Percentiles rank a stretch among this genome's conserved stretches.
These are phyloP conservation scores for Equus przewalskii DNA, from an alignment of 2,113 vertebrate genomes.

Conservation along the genomic window DNA sequence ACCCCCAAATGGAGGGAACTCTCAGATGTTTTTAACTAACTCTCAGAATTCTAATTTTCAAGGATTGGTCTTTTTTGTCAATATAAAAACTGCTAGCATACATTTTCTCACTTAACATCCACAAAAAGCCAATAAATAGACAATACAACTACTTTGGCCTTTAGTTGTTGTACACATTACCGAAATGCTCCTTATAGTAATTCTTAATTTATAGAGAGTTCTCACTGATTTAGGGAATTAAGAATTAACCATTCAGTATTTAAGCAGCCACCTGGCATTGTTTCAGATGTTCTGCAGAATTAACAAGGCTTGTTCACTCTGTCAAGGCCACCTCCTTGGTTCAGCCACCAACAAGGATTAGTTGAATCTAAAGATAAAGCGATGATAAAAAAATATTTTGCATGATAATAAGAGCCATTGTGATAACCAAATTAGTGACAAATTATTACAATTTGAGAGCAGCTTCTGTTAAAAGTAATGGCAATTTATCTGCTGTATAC, in stretches of 20 bases:
- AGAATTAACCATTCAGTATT: not conserved
- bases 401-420: not conserved
- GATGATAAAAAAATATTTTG: not conserved
- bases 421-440: constrained; percentile 8
- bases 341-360: constrained; percentile 36
- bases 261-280: not conserved
- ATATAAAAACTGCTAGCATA: not conserved
- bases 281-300: not conserved
- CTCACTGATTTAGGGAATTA: not conserved
- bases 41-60: constrained; percentile 43
- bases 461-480: not conserved
- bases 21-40: not conserved
- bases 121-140: not conserved
- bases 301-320: not conserved
- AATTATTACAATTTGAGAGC: not conserved
- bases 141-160: not conserved
- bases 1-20: not conserved
- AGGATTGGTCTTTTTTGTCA: not conserved
- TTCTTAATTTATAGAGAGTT: constrained; percentile 9
- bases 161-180: not conserved
- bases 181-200: not conserved
- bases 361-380: constrained; percentile 22
- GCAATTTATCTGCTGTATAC: not conserved
- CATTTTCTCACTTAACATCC: not conserved
- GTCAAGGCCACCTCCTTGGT: not conserved